Percentiles rank a stretch among this genome's conserved stretches.
These are phyloP conservation scores for Dimorphilus gyrociliatus DNA, from an alignment of 2,888 invertebrate species.

Conservation along the genomic window DNA sequence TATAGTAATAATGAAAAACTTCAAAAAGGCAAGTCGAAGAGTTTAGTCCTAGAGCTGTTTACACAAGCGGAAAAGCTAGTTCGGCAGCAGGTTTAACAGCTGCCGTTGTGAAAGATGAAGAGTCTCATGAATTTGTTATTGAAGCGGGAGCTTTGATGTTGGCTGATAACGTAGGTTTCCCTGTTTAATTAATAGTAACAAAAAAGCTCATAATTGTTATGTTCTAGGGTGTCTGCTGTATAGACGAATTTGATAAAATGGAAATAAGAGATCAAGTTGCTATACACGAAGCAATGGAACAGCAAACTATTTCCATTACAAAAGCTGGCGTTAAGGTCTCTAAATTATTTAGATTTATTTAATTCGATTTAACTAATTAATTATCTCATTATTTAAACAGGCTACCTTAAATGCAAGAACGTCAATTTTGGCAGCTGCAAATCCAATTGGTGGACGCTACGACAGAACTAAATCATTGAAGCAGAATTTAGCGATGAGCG, in stretches of 20 bases:
- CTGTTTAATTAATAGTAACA: slow-evolving; percentile 3
- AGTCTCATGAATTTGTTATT: slow-evolving; percentile 93
- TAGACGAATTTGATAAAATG: slow-evolving; percentile 99
- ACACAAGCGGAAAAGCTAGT: slow-evolving; percentile 96
- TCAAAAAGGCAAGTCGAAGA: slow-evolving; percentile 57
- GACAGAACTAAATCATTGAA: slow-evolving; percentile 81
- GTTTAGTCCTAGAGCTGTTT: slow-evolving; percentile 85
- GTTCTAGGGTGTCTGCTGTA: slow-evolving; percentile 67
- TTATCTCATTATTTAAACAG: slow-evolving; percentile 36
- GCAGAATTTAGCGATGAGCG: slow-evolving; percentile 78
- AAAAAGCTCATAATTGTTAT: slow-evolving; percentile 3
- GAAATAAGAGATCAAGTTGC: slow-evolving; percentile 91
- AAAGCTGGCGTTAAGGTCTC: slow-evolving; percentile 50
- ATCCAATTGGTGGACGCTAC: slow-evolving; percentile 91
- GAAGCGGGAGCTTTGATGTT: slow-evolving; percentile 99
- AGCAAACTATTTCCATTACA: slow-evolving; percentile 94
- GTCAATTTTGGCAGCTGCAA: slow-evolving; percentile 92
- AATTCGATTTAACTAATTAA: background rate
- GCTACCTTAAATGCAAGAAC: slow-evolving; percentile 93
- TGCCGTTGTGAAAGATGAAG: slow-evolving; percentile 93
- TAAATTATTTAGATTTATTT: background rate
- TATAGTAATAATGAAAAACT: too few relatives aligned
- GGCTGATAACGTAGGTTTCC: slow-evolving; percentile 62
- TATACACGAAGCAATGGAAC: slow-evolving; percentile 99
- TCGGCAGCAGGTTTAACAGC: slow-evolving; percentile 95